These are phyloP conservation scores for Escarpia spicata DNA, from an alignment of 2,888 invertebrate species.

Conservation along the genomic window DNA sequence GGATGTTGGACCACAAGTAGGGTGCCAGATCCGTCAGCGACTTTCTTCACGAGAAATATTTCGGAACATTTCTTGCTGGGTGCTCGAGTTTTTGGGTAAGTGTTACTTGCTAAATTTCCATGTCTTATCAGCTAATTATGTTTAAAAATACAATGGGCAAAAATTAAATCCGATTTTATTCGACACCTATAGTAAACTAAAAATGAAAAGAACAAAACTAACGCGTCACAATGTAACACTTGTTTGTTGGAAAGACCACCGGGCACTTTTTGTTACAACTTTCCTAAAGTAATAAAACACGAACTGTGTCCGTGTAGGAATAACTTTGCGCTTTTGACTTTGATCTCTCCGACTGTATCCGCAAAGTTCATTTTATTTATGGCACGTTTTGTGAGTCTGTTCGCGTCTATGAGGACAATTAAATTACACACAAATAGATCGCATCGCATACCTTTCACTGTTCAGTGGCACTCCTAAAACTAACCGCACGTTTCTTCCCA, in stretches of 20 bases:
- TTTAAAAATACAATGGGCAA: not conserved
- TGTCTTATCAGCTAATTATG: not conserved
- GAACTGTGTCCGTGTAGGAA: not conserved
- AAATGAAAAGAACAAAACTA: not conserved
- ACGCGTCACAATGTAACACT: not conserved
- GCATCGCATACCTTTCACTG: not conserved
- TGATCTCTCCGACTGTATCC: not conserved
- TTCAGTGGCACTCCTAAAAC: not conserved
- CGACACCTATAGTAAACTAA: not conserved
- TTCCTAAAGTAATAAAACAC: not conserved
- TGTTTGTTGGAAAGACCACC: not conserved
- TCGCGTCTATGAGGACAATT: not conserved
- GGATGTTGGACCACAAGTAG: not conserved
- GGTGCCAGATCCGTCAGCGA: not conserved
- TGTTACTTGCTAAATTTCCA: not conserved
- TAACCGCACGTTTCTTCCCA: not conserved
- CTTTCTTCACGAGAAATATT: not conserved
- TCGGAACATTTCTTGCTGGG: not conserved
- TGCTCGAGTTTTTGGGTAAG: not conserved
- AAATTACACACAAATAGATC: not conserved
- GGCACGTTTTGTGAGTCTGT: not conserved
- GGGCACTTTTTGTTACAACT: not conserved
- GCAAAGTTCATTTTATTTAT: not conserved
- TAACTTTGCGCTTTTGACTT: not conserved
- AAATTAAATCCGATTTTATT: not conserved